These are phyloP conservation scores for Pristionchus entomophagus DNA, from an alignment of 2,888 invertebrate species.

Conservation along the genomic window DNA sequence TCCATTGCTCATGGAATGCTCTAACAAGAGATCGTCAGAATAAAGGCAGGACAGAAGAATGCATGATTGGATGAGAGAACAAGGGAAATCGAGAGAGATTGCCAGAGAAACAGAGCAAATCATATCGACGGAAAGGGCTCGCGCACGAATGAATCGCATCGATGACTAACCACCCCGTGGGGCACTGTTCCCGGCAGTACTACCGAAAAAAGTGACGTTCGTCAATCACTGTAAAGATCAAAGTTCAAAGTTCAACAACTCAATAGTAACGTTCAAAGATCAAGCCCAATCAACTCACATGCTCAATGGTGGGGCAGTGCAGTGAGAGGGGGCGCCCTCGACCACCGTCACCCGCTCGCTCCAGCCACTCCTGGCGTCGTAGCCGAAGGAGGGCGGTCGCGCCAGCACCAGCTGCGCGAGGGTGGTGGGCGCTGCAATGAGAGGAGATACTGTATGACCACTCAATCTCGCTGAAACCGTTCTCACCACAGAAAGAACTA, in stretches of 20 bases:
- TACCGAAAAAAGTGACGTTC: conserved; percentile 21
- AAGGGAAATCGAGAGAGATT: not conserved
- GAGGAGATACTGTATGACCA: too few relatives aligned
- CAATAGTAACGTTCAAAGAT: not conserved
- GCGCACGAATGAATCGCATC: conserved; percentile 7
- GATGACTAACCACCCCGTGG: not conserved
- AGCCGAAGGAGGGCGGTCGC: conserved; percentile 53
- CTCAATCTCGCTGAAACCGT: too few relatives aligned
- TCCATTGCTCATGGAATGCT: not conserved
- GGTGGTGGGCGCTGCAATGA: not conserved
- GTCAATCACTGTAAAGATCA: too few relatives aligned
- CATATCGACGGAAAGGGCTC: conserved; percentile 20
- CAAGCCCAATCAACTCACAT: not conserved
- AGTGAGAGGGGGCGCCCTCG: conserved; percentile 23
- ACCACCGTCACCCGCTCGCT: conserved; percentile 2
- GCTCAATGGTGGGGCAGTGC: conserved; percentile 6
- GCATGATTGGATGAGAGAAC: not conserved
- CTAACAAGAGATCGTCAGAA: not conserved
- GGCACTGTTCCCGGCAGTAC: conserved; percentile 3
- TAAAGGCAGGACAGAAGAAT: not conserved
- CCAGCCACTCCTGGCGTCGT: conserved; percentile 26
- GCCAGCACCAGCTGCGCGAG: conserved; percentile 54
- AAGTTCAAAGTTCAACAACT: not conserved
- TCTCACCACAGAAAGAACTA: too few relatives aligned
- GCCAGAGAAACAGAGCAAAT: not conserved